These are phyloP conservation scores for Myzus persicae DNA, from an alignment of 1,140 invertebrate genomes.

Conservation along the genomic window DNA sequence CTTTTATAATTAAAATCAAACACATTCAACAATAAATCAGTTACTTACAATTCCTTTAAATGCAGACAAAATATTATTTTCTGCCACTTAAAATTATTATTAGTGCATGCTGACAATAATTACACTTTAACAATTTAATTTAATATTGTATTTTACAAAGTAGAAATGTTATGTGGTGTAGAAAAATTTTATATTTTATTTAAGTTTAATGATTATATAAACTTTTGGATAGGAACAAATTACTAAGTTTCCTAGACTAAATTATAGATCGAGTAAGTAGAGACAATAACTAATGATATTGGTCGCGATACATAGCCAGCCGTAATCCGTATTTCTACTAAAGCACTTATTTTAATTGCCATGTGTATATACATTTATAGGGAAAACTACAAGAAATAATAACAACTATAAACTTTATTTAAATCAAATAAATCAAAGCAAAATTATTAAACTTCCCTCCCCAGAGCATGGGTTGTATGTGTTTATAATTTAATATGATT, in stretches of 20 bases:
- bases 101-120: background rate
- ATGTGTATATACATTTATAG: background rate
- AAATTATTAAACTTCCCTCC: background rate
- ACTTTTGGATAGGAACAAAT: background rate
- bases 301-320: background rate
- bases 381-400: slow-evolving; percentile 11
- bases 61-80: background rate
- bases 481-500: background rate
- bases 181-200: background rate
- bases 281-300: slow-evolving; percentile 29
- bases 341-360: slow-evolving; percentile 42
- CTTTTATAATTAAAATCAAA: background rate
- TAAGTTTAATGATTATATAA: background rate
- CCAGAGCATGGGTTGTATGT: background rate
- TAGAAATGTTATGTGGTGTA: background rate
- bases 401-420: slow-evolving; percentile 12
- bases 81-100: background rate
- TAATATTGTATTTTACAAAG: background rate
- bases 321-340: background rate
- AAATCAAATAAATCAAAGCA: background rate
- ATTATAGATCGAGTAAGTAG: background rate
- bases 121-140: background rate
- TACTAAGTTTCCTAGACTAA: slow-evolving; percentile 34
- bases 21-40: background rate
- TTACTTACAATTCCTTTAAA: background rate